A percentile compares a stretch with the other conserved stretches of the same genome.
Evolutionary conservation across 2,113 vertebrate species (phyloP).

Genomic region (Pygoscelis adeliae): DNA sequence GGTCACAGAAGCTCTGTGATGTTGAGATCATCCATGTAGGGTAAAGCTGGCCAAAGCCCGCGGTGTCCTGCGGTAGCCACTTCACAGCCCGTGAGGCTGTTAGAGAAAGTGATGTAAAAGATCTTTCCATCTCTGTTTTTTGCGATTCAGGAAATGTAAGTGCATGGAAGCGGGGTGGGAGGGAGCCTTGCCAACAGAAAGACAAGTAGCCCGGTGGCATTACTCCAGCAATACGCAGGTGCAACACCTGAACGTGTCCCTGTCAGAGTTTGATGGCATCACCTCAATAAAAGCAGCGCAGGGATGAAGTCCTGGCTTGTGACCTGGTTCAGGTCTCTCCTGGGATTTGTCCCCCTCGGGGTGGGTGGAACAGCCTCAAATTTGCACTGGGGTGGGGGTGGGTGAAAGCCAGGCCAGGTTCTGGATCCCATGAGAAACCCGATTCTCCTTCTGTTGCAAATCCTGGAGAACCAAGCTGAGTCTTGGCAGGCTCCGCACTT

Average conservation of each 20-base stretch:
- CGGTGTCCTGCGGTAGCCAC: background rate
- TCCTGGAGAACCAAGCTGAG: background rate
- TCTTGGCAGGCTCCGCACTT: background rate
- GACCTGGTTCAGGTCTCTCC: background rate
- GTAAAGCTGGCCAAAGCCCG: background rate
- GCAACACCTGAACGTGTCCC: background rate
- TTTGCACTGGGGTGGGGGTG: background rate
- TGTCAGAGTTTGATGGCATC: background rate
- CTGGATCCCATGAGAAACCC: background rate
- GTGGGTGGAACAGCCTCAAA: fast-evolving
- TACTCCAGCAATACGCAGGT: background rate
- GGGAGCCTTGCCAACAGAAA: background rate
- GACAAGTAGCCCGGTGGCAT: background rate
- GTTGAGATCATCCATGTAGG: background rate
- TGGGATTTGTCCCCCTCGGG: fast-evolving
- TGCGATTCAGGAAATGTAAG: background rate
- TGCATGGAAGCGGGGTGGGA: background rate
- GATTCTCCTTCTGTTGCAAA: background rate
- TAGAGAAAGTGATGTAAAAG: background rate
- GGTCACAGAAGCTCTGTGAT: background rate
- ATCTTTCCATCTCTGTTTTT: background rate
- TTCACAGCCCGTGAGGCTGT: background rate
- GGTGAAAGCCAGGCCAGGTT: background rate
- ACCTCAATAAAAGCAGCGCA: background rate
- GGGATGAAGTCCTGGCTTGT: background rate